A percentile compares a stretch with the other conserved stretches of the same genome.
These are phyloP conservation scores for Acanthosepion lycidas DNA, from an alignment of 2,888 invertebrate genomes.

Conservation along the genomic window DNA sequence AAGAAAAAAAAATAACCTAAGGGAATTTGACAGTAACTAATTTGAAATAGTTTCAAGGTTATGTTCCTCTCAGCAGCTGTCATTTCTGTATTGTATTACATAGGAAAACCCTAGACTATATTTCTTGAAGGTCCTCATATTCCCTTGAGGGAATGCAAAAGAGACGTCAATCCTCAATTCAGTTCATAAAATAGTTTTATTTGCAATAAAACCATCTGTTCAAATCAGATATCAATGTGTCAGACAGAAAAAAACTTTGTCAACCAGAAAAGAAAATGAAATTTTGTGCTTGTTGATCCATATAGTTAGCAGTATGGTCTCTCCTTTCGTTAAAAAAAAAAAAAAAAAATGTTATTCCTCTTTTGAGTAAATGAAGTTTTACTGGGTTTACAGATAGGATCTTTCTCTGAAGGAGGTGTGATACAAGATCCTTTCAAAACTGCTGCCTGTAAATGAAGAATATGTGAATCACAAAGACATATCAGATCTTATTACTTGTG, in stretches of 20 bases:
- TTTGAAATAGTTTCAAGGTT: background rate
- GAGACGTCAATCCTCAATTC: background rate
- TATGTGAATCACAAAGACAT: too few relatives aligned
- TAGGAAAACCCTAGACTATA: background rate
- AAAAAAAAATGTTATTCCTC: too few relatives aligned
- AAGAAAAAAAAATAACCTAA: background rate
- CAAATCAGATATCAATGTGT: background rate
- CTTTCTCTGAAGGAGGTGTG: too few relatives aligned
- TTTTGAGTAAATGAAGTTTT: too few relatives aligned
- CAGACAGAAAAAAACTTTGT: background rate
- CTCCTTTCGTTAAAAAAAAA: too few relatives aligned
- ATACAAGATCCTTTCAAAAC: too few relatives aligned
- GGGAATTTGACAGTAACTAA: background rate
- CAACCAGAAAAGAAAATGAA: background rate
- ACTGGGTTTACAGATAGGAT: too few relatives aligned
- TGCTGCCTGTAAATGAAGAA: too few relatives aligned
- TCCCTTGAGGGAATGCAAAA: background rate
- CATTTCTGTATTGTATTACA: background rate
- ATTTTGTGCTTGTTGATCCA: background rate
- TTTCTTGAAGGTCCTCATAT: background rate
- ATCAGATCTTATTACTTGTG: too few relatives aligned
- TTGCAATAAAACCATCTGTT: background rate
- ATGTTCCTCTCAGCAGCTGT: background rate
- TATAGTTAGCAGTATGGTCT: background rate
- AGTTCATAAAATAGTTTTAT: conserved; percentile 36